Percentiles rank a stretch among this genome's conserved stretches.
phyloP scores from a whole-genome alignment of 2,113 vertebrate genomes.

The Xiphophorus couchianus region DNA sequence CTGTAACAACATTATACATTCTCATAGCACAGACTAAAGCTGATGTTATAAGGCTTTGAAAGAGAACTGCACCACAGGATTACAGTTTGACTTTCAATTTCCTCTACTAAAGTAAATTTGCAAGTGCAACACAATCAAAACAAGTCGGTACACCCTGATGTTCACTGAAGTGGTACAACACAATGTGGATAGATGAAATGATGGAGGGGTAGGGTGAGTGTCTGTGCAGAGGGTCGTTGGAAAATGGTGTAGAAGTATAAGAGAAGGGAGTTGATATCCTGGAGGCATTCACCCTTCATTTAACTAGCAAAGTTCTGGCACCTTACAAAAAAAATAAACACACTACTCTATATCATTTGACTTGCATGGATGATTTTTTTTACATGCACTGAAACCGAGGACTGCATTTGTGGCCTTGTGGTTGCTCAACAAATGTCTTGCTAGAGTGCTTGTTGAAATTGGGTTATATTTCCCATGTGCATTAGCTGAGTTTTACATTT shows the following conservation, averaged over 20 bases:
- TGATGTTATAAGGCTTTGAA: conserved; percentile 20
- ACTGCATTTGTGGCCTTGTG: conserved; percentile 62
- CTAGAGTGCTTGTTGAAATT: conserved; percentile 72
- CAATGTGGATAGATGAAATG: conserved; percentile 58
- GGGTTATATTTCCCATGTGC: conserved; percentile 75
- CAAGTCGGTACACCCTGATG: conserved; percentile 46
- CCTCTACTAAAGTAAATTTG: conserved; percentile 64
- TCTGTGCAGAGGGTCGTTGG: neutral
- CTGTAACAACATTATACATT: conserved; percentile 21
- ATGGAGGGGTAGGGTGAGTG: conserved; percentile 2
- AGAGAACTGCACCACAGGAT: conserved; percentile 38
- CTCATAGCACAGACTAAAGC: neutral
- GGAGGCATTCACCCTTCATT: conserved; percentile 70
- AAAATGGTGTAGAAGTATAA: conserved; percentile 10
- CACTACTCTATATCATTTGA: conserved; percentile 54
- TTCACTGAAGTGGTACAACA: conserved; percentile 58
- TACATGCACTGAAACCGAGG: conserved; percentile 50
- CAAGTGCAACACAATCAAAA: conserved; percentile 51
- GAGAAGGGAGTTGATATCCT: conserved; percentile 47
- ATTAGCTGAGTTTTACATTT: conserved; percentile 72
- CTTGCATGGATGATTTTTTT: conserved; percentile 69
- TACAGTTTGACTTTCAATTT: conserved; percentile 56
- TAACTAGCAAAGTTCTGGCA: conserved; percentile 65
- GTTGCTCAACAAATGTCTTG: conserved; percentile 65
- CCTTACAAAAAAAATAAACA: conserved; percentile 59